Evolutionary conservation across 2,888 invertebrate genomes (phyloP), one percentile per base, ranked within the genome.

Genomic region (Tipula helvola): DNA sequence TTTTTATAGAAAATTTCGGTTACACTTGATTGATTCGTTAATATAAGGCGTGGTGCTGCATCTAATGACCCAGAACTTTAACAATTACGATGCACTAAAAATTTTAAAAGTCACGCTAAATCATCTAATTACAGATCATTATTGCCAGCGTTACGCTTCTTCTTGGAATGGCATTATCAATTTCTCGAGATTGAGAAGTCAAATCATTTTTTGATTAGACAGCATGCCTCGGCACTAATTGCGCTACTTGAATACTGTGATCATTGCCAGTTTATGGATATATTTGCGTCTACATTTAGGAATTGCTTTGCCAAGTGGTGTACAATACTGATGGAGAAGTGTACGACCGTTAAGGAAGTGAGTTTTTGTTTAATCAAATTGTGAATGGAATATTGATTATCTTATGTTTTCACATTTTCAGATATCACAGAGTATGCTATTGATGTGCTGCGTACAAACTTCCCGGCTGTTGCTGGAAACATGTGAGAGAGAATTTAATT

Each of bases 141-240:
- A 87, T 57, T 90, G 87, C 89, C 90, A 87, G 91, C 91, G 42
- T 89, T 91, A 84, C 90, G 90, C 83, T 91, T 90, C 87, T 89
- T 91, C 89, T 88, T 92, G 83, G 90, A 91, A 88, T 91, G 91
- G 91, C 91, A 91, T 88, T 90, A 89, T 89, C 90, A 91, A 89
- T 90, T 91, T 89, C 89, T 90, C 86, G 88, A 89, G 87, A 91
- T 90, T 87, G 90, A 90, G 87, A 88, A 90, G 88, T 91, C 90
- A 88, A 90, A 90, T 83, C 89, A 91, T 44, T 89, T 89, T 87
- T 88, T 92, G 52, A 89, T 91, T 86, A 89, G 91, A 16, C 91
- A 91, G 88, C 92, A 92, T 90, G 91, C 91, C 88, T 89, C 91
- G 52, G 90, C 91, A 7, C 86, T 92, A 57, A 87, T 92, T 12